These are phyloP conservation scores for Halisarca cf. caerulea DNA, from an alignment of 37 sponge, comb jelly and placozoan genomes.

Conservation along the genomic window DNA sequence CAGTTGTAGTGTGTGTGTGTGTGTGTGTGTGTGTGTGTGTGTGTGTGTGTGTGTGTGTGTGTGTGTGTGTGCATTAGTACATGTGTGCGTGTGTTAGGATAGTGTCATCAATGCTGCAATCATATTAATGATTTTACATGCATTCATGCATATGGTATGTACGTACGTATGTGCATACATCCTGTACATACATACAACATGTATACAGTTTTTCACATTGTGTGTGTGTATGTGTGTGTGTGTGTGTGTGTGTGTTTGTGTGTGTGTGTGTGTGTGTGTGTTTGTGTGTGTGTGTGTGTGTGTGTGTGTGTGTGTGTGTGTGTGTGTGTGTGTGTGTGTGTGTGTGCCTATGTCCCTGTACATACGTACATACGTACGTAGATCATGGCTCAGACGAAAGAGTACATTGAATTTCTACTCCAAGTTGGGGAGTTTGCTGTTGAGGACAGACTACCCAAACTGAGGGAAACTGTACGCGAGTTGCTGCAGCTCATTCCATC, in stretches of 20 bases:
- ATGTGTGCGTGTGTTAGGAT: background rate
- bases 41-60: background rate
- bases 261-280: background rate
- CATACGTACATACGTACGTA: background rate
- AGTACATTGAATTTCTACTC: slow-evolving; percentile 58
- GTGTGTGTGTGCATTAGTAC: background rate
- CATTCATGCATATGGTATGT: too few relatives aligned
- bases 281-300: background rate
- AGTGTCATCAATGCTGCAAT: background rate
- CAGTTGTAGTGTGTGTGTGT: background rate
- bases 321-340: slow-evolving; percentile 1
- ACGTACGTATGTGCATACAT: too few relatives aligned
- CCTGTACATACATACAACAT: too few relatives aligned
- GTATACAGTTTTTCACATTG: too few relatives aligned
- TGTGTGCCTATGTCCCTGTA: background rate
- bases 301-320: background rate
- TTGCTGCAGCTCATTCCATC: slow-evolving; percentile 78
- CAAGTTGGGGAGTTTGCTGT: slow-evolving; percentile 79
- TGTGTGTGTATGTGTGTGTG: background rate
- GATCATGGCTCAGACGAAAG: slow-evolving; percentile 55
- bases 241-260: background rate
- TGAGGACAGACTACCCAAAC: slow-evolving; percentile 17
- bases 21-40: slow-evolving; percentile 3
- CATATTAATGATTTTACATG: too few relatives aligned
- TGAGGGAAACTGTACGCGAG: slow-evolving; percentile 68